Evolutionary conservation across 2,113 vertebrate species (phyloP).

Genomic region (Sakesphorus luctuosus): DNA sequence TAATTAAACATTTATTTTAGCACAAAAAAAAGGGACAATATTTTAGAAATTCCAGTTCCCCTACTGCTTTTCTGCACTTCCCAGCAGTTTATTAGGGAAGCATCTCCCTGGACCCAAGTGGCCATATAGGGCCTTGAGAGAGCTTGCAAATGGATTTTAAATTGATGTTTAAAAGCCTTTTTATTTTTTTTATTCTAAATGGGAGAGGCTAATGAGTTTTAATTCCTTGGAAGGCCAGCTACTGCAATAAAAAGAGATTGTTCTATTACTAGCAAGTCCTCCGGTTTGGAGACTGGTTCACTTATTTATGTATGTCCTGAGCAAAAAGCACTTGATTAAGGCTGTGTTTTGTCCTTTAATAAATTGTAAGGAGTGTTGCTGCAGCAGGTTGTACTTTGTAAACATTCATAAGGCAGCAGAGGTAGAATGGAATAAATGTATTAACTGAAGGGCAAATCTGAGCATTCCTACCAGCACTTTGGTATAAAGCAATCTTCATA

Average conservation of each 20-base stretch:
- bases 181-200: slow-evolving; percentile 7
- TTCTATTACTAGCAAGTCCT: slow-evolving; percentile 59
- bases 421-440: neutral
- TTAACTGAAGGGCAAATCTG: neutral
- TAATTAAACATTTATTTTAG: neutral
- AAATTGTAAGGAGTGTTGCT: neutral
- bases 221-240: slow-evolving; percentile 74
- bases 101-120: slow-evolving; percentile 43
- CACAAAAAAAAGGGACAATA: neutral
- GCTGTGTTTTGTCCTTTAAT: neutral
- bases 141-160: slow-evolving; percentile 73
- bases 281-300: neutral
- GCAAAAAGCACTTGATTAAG: slow-evolving; percentile 22
- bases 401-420: neutral
- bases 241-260: slow-evolving; percentile 67
- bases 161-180: slow-evolving; percentile 75
- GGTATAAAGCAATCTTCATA: neutral
- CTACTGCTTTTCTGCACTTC: neutral
- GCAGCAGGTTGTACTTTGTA: neutral
- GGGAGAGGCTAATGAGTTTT: slow-evolving; percentile 71
- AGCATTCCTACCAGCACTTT: neutral
- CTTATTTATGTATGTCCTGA: neutral
- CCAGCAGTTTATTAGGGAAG: slow-evolving; percentile 47
- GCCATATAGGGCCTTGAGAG: slow-evolving; percentile 50
- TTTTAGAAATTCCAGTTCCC: neutral